These are phyloP conservation scores for Pardosa pseudoannulata DNA, from an alignment of 2,888 invertebrate genomes.

Conservation along the genomic window DNA sequence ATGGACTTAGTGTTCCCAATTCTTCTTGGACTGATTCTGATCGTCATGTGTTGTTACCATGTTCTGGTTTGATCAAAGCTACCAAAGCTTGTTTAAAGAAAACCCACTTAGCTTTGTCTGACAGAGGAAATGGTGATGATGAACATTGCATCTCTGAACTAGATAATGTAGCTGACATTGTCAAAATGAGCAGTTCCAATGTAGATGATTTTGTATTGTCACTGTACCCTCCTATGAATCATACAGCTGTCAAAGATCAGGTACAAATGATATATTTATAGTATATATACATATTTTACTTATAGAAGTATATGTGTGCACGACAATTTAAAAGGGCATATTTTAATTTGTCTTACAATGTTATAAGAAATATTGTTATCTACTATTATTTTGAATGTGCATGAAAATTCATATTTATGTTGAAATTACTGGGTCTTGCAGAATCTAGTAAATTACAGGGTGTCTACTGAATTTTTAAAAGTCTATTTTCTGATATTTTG, in stretches of 20 bases:
- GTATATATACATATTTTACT: not conserved
- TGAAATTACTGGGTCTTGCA: too few relatives aligned
- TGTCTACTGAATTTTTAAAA: too few relatives aligned
- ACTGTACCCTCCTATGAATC: constrained; percentile 60
- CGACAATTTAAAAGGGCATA: too few relatives aligned
- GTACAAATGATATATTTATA: constrained; percentile 20
- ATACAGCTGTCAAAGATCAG: constrained; percentile 40
- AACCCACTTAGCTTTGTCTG: constrained; percentile 29
- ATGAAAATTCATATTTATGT: too few relatives aligned
- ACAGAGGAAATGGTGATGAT: constrained; percentile 42
- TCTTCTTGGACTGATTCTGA: constrained; percentile 43
- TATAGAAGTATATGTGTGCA: not conserved
- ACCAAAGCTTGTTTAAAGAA: constrained; percentile 58
- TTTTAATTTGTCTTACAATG: too few relatives aligned
- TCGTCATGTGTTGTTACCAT: constrained; percentile 48
- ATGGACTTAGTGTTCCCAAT: constrained; percentile 25
- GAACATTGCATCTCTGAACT: constrained; percentile 43
- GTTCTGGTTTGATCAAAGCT: constrained; percentile 54
- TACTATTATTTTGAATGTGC: too few relatives aligned
- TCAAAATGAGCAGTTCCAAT: constrained; percentile 33
- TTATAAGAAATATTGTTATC: too few relatives aligned
- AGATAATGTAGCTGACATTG: constrained; percentile 47
- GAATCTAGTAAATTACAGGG: too few relatives aligned
- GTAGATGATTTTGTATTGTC: constrained; percentile 66
- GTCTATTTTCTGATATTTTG: too few relatives aligned